These are phyloP conservation scores for Caenorhabditis becei DNA, from an alignment of 2,888 invertebrate species.

Conservation along the genomic window DNA sequence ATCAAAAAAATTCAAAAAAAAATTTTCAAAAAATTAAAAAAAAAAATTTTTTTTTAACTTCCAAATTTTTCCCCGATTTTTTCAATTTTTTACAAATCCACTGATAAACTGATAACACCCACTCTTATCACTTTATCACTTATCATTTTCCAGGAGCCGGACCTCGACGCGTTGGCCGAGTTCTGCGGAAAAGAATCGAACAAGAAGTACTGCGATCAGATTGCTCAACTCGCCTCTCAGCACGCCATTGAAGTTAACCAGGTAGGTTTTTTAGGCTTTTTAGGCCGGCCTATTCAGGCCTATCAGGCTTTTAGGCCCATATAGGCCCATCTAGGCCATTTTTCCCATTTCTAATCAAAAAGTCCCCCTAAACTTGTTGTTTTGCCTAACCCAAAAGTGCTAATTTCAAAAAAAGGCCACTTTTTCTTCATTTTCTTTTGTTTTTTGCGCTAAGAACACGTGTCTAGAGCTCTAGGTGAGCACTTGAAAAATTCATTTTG, in stretches of 20 bases:
- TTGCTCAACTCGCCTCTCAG: constrained; percentile 42
- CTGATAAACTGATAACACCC: too few relatives aligned
- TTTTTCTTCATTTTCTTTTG: background rate
- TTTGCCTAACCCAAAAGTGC: background rate
- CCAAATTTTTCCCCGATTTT: background rate
- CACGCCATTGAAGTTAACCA: constrained; percentile 36
- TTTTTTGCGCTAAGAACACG: too few relatives aligned
- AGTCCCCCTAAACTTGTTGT: background rate
- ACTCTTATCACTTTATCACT: too few relatives aligned
- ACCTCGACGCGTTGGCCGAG: constrained; percentile 54
- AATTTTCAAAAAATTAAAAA: too few relatives aligned
- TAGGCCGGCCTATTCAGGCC: background rate
- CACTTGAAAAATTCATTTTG: background rate
- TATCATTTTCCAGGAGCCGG: constrained; percentile 34
- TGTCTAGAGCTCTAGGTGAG: background rate
- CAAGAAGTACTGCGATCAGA: constrained; percentile 52
- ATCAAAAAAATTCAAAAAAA: too few relatives aligned
- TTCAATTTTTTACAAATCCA: too few relatives aligned
- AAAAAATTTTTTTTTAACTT: too few relatives aligned
- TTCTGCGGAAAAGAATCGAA: constrained; percentile 58
- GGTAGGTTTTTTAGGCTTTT: constrained; percentile 25
- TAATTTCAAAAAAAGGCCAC: background rate
- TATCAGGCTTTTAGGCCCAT: background rate
- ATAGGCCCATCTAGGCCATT: background rate
- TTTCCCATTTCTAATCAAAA: background rate